phyloP scores from a whole-genome alignment of 2,888 invertebrate species.

The Aphidoletes aphidimyza region DNA sequence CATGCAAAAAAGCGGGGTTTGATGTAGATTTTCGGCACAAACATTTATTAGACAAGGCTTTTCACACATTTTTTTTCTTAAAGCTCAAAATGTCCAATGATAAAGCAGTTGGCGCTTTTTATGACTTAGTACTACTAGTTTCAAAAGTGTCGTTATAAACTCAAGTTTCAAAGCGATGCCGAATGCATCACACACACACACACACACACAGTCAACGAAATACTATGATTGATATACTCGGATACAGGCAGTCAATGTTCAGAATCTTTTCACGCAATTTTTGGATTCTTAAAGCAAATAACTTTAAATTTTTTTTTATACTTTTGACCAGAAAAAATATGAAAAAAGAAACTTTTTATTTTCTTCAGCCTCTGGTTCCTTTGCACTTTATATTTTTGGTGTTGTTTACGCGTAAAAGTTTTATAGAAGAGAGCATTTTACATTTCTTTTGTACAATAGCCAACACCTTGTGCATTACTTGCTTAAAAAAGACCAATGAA shows the following conservation, averaged over 20 bases:
- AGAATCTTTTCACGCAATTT: too few relatives aligned
- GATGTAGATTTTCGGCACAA: conserved; percentile 15
- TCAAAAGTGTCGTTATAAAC: neutral
- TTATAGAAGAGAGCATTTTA: neutral
- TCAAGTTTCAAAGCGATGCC: neutral
- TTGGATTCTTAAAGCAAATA: too few relatives aligned
- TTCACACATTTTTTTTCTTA: conserved; percentile 28
- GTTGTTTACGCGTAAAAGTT: neutral
- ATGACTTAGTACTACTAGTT: too few relatives aligned
- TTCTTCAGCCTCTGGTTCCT: neutral
- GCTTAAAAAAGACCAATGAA: neutral
- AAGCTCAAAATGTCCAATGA: too few relatives aligned
- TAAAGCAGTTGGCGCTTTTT: too few relatives aligned
- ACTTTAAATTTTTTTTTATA: too few relatives aligned
- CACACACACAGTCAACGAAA: too few relatives aligned
- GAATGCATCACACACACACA: neutral
- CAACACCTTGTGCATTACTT: conserved; percentile 12
- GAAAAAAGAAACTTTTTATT: too few relatives aligned
- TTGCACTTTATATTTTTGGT: neutral
- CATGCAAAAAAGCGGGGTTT: neutral
- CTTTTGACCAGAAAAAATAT: neutral
- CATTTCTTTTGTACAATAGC: neutral
- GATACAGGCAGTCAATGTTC: too few relatives aligned
- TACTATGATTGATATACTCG: too few relatives aligned
- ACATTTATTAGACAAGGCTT: conserved; percentile 46